Conservation (phyloP, 2,888 invertebrate species). For the Phortica magna region DNA sequence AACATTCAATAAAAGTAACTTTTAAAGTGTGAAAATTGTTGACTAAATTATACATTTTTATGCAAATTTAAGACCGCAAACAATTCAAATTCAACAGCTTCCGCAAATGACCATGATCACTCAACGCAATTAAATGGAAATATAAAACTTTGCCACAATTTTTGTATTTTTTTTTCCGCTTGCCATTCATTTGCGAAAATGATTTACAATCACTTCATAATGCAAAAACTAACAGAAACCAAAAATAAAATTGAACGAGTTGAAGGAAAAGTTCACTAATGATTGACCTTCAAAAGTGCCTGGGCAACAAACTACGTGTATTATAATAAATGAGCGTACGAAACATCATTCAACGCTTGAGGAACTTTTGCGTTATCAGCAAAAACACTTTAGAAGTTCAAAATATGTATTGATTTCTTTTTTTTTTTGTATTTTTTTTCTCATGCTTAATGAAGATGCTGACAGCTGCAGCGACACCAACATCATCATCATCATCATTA, state of each 20-base stretch:
- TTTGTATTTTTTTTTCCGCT: background rate
- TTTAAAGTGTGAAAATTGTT: too few relatives aligned
- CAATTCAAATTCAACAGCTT: too few relatives aligned
- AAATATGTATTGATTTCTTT: conserved; percentile 2
- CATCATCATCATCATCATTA: background rate
- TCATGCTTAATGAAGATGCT: too few relatives aligned
- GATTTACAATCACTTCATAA: background rate
- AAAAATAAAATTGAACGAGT: background rate
- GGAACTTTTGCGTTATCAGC: background rate
- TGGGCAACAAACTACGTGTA: background rate
- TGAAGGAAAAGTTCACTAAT: background rate
- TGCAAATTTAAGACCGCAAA: too few relatives aligned
- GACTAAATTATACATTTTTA: too few relatives aligned
- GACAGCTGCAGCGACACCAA: too few relatives aligned
- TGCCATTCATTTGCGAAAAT: background rate
- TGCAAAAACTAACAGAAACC: too few relatives aligned
- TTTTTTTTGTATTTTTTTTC: background rate
- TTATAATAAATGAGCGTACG: too few relatives aligned
- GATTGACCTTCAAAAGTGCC: background rate
- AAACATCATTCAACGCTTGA: background rate
- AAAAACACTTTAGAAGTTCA: background rate
- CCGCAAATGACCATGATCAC: too few relatives aligned
- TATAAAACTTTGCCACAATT: background rate
- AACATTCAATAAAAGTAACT: too few relatives aligned
- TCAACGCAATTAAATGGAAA: background rate